Conservation (phyloP, 2,113 vertebrate genomes). For the Lycaon pictus region DNA sequence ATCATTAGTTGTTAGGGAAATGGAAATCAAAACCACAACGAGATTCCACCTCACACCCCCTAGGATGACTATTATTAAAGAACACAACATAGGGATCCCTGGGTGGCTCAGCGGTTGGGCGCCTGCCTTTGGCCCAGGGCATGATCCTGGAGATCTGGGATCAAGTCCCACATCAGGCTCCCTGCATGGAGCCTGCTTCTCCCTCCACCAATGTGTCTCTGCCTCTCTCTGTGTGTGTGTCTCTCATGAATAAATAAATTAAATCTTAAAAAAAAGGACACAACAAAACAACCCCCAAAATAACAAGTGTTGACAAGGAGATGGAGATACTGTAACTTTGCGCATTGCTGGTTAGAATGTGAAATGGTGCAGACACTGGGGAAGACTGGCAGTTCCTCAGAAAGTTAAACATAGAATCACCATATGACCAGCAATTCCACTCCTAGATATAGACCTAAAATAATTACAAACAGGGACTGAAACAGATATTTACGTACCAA, state of each 20-base stretch:
- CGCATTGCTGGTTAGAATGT: background rate
- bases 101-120: too few relatives aligned
- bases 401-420: background rate
- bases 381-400: background rate
- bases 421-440: background rate
- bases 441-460: background rate
- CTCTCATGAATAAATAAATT: too few relatives aligned
- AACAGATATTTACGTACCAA: background rate
- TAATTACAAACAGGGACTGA: background rate
- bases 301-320: background rate
- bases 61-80: background rate
- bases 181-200: too few relatives aligned
- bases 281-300: background rate
- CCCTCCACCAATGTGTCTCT: too few relatives aligned
- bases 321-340: background rate
- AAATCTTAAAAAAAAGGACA: background rate
- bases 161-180: too few relatives aligned
- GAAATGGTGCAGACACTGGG: background rate
- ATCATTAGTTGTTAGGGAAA: background rate
- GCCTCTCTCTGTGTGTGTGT: too few relatives aligned
- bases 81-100: too few relatives aligned
- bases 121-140: too few relatives aligned
- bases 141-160: too few relatives aligned
- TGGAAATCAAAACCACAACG: background rate
- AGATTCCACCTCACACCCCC: background rate